phyloP scores from a whole-genome alignment of 2,797 vertebrate species.

The Cyprinella venusta region DNA sequence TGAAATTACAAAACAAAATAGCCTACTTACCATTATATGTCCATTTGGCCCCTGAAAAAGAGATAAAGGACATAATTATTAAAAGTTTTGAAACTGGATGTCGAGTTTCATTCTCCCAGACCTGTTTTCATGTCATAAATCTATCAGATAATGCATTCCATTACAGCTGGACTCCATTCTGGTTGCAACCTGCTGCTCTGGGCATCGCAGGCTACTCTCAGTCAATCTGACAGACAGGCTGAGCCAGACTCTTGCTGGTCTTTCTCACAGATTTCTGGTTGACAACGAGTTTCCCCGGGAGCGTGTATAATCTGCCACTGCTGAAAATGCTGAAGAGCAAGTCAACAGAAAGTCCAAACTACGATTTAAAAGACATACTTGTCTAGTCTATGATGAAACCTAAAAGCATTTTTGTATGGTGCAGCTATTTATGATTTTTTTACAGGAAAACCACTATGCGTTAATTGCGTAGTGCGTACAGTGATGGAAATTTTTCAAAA shows the following conservation, averaged over 20 bases:
- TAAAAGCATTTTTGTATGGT: not conserved
- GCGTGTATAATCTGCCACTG: not conserved
- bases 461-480: slow-evolving; percentile 4
- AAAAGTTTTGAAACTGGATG: not conserved
- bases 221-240: slow-evolving; percentile 27
- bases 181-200: slow-evolving; percentile 33
- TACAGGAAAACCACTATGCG: slow-evolving; percentile 4
- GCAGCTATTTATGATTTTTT: not conserved
- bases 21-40: slow-evolving; percentile 76
- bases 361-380: not conserved
- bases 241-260: slow-evolving; percentile 29
- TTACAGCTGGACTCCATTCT: slow-evolving; percentile 12
- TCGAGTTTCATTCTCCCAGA: not conserved
- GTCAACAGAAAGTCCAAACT: not conserved
- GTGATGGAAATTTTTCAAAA: slow-evolving; percentile 13
- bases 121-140: slow-evolving; percentile 26
- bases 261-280: slow-evolving; percentile 20
- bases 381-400: not conserved
- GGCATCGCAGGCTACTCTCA: slow-evolving; percentile 26
- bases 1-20: not conserved
- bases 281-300: not conserved
- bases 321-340: slow-evolving; percentile 4
- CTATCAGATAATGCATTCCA: slow-evolving; percentile 54
- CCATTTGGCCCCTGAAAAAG: slow-evolving; percentile 77
- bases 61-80: slow-evolving; percentile 39